Conservation (phyloP, 2,113 vertebrate genomes). For the Psittacus erithacus region DNA sequence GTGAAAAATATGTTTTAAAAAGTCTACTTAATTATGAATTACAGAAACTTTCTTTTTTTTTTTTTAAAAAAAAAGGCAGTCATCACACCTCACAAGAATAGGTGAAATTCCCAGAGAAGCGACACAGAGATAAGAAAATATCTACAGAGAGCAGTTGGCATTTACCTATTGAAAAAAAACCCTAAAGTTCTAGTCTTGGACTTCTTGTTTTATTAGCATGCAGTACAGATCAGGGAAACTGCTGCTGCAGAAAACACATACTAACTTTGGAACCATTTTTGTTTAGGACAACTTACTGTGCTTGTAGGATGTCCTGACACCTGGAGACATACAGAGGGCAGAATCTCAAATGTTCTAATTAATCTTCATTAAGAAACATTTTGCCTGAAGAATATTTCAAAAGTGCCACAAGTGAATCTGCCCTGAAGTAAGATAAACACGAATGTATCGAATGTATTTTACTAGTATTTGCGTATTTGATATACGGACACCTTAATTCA, state of each 20-base stretch:
- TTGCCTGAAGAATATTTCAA: neutral
- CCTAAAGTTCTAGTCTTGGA: neutral
- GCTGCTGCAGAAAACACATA: neutral
- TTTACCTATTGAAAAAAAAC: rapidly evolving
- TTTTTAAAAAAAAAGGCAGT: neutral
- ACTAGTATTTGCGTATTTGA: neutral
- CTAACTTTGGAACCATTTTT: neutral
- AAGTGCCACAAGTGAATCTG: neutral
- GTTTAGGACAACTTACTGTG: neutral
- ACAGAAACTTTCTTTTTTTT: neutral
- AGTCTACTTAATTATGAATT: neutral
- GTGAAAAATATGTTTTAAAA: neutral
- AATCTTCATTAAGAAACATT: neutral
- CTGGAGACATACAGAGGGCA: neutral
- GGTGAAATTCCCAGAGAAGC: neutral
- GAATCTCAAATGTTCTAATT: neutral
- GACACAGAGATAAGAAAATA: neutral
- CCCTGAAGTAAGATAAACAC: neutral
- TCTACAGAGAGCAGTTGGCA: neutral
- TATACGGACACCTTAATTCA: neutral
- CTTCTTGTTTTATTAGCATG: neutral
- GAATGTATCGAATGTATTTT: neutral
- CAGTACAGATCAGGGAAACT: neutral
- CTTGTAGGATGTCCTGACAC: neutral
- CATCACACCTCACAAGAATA: rapidly evolving